Evolutionary conservation across 2,888 invertebrate genomes (phyloP).

Genomic region (Aleiodes alternator): DNA sequence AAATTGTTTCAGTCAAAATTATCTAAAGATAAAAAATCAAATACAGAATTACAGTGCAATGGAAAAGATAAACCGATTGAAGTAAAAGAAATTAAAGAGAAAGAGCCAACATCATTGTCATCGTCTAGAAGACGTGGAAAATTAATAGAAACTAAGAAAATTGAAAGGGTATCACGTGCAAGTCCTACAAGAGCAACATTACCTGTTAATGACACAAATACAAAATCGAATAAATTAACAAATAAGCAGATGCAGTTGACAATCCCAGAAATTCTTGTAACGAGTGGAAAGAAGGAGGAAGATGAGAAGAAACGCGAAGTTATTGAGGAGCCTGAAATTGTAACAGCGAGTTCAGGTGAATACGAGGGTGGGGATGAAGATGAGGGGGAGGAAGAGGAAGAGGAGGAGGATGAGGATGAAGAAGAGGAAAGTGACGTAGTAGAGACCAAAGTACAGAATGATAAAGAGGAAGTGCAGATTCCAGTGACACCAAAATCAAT

Average conservation of each 20-base stretch:
- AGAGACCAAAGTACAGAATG: constrained; percentile 65
- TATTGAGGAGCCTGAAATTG: constrained; percentile 62
- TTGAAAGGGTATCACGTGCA: constrained; percentile 35
- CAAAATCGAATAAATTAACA: neutral
- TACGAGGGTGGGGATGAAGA: constrained; percentile 74
- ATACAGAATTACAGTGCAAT: constrained; percentile 50
- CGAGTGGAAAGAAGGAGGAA: constrained; percentile 33
- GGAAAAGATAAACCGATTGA: constrained; percentile 52
- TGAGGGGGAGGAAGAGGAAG: constrained; percentile 72
- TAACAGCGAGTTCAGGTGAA: constrained; percentile 71
- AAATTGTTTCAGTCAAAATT: constrained; percentile 68
- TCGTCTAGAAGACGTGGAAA: constrained; percentile 37
- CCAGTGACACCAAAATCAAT: constrained; percentile 63
- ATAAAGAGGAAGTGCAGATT: constrained; percentile 44
- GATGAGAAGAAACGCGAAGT: constrained; percentile 55
- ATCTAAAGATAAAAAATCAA: constrained; percentile 66
- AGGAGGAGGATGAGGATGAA: constrained; percentile 48
- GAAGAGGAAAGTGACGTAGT: neutral
- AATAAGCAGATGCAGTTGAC: constrained; percentile 59
- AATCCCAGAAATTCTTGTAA: constrained; percentile 63
- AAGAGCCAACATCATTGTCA: constrained; percentile 53
- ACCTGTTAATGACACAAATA: constrained; percentile 44
- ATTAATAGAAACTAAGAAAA: neutral
- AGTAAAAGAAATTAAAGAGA: constrained; percentile 57
- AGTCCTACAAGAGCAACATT: constrained; percentile 42